Evolutionary conservation across 1,140 invertebrate species (phyloP), one percentile per base, ranked within the genome.

Genomic region (Caerostris extrusa): DNA sequence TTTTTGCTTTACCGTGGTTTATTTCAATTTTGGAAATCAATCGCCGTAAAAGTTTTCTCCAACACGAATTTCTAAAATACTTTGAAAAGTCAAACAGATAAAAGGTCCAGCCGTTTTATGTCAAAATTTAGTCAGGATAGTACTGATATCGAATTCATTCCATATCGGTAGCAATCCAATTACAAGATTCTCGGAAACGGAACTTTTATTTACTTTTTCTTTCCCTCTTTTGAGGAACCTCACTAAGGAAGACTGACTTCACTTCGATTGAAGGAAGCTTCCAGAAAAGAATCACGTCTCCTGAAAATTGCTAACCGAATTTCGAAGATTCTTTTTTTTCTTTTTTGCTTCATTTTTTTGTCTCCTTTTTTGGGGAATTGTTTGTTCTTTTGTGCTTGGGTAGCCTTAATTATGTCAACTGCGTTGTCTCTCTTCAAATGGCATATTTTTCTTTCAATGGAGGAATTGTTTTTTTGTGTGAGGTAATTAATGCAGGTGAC

Each of bases 251-350:
- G 56, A n/a, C 14, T 64, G 86, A 67, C 58, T 88, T 88, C 86
- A 64, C 60, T 61, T 64, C 86, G 60, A 53, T 58, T 83, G 82
- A 56, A 19, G 57, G 10, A 2, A 77, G 34, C 34, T 85, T 88
- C 86, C n/a, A 64, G 86, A 88, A 88, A 67, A 88, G 86, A 88
- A 88, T 88, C 86, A 88, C 86, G 86, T 88, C 60, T 88, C 86
- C 86, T 50, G 86, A 88, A 88, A 88, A 88, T 88, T 88, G 86
- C 86, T 88, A 88, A 88, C 86, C 86, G 86, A 88, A 88, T 88
- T 88, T 88, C 19, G 86, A 88, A 88, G 17, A n/a, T 88, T 88
- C 61, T 88, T 67, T 64, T 67, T 64, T 19, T 53, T 64, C 19
- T 77, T 64, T 34, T 3, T 77, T 53, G 17, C n/a, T 77, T 53